A percentile compares a stretch with the other conserved stretches of the same genome.
These are phyloP conservation scores for Catharus minimus DNA, from an alignment of 2,113 vertebrate genomes.

Conservation along the genomic window DNA sequence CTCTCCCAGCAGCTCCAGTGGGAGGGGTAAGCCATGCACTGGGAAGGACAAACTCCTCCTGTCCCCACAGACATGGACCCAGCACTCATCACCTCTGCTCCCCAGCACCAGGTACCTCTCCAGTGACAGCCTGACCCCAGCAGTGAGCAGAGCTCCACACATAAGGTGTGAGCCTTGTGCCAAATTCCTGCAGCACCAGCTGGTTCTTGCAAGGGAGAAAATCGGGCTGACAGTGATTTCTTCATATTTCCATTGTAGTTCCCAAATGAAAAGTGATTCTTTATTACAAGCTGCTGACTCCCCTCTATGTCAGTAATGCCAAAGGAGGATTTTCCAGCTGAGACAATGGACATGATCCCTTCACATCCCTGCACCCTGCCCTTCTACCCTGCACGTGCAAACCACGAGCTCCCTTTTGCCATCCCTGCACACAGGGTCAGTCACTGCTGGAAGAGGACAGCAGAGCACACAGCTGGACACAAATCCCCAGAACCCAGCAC, in stretches of 20 bases:
- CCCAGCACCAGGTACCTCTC: fast-evolving
- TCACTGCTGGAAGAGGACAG: neutral
- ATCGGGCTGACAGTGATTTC: neutral
- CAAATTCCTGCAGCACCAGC: neutral
- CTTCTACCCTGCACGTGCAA: neutral
- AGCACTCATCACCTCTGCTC: neutral
- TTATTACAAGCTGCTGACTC: neutral
- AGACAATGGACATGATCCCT: fast-evolving
- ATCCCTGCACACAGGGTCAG: neutral
- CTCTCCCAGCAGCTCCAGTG: neutral
- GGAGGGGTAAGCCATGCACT: fast-evolving
- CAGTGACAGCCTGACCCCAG: neutral
- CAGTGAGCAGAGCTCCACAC: neutral
- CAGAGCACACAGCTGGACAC: neutral
- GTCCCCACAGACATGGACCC: neutral
- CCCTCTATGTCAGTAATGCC: fast-evolving
- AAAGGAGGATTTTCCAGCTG: neutral
- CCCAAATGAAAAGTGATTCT: conserved; percentile 9
- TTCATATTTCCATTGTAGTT: fast-evolving
- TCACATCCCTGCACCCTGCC: neutral
- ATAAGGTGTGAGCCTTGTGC: fast-evolving
- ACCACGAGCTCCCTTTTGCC: neutral
- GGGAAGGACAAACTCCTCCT: neutral
- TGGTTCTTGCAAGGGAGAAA: neutral
- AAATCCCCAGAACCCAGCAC: neutral